Base-by-base conservation (phyloP, 2,888 invertebrate genomes). In the Aphidoletes aphidimyza region DNA sequence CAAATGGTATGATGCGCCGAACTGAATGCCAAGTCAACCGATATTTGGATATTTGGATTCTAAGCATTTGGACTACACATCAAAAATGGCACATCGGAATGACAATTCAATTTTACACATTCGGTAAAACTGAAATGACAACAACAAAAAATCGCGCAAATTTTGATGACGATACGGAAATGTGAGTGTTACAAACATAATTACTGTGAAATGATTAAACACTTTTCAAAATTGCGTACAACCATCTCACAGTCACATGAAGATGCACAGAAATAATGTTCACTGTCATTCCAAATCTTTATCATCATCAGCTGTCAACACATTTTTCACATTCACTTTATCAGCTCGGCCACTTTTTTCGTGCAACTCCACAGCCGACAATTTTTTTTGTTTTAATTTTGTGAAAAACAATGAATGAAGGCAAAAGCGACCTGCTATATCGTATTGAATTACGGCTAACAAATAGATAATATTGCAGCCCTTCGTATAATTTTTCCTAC, bases 301-400 rank as follows among this genome's bases (percentile, higher is more conserved):
- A 69, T 81, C 37, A 37, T 81, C 81, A 81, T 81, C 81, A 81
- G 81, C 81, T 81, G 81, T 37, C 81, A 81, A 81, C 81, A 37
- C n/a, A n/a, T 36, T 36, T 22, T n/a, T 78, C 36, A 6, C 22
- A n/a, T n/a, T n/a, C n/a, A n/a, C n/a, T 37, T 81, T 37, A 36
- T 37, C 37, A 37, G 6, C n/a, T 17, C 17, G 0, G 78, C 17
- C 19, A 26, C 19, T n/a, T 37, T 37, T 78, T 78, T 34, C 14
- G 36, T n/a, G 81, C 9, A 22, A 22, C 37, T 81, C 37, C 8
- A n/a, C n/a, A 36, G 22, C 22, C 78, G 39, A 81, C 37, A 81
- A n/a, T n/a, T n/a, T n/a, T n/a, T n/a, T n/a, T n/a, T n/a, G 22
- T 37, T 81, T 37, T n/a, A 81, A 81, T 81, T 81, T 81, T 1